Percentiles rank a stretch among this genome's conserved stretches.
Evolutionary conservation across 64 coral and sea anemone species (phyloP).

Genomic region (Astreopora myriophthalma): DNA sequence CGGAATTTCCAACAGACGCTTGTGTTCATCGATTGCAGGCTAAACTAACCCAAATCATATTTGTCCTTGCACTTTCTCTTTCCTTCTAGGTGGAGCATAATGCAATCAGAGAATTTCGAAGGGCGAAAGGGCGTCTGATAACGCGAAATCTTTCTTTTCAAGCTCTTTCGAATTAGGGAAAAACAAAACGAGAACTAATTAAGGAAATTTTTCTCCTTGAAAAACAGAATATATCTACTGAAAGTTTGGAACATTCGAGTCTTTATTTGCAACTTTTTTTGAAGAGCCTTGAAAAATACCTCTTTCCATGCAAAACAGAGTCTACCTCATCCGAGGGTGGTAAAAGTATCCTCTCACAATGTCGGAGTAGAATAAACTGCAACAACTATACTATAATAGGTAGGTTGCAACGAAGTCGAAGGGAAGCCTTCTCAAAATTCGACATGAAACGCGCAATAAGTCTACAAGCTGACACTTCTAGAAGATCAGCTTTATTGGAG

Average conservation of each 20-base stretch:
- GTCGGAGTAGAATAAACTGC: neutral
- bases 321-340: neutral
- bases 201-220: neutral
- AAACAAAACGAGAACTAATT: neutral
- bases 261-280: neutral
- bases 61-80: neutral
- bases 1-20: neutral
- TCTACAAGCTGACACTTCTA: neutral
- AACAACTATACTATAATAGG: neutral
- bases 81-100: neutral
- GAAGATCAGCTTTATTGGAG: neutral
- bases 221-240: neutral
- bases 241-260: neutral
- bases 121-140: neutral
- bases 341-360: neutral
- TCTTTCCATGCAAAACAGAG: neutral
- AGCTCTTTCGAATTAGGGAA: neutral
- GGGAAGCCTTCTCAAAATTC: neutral
- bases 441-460: neutral
- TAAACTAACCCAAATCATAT: neutral
- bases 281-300: neutral
- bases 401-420: neutral
- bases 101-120: neutral
- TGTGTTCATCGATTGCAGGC: neutral
- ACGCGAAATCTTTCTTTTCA: neutral